Evolutionary conservation across 2,113 vertebrate genomes (phyloP).

Genomic region (Procavia capensis): DNA sequence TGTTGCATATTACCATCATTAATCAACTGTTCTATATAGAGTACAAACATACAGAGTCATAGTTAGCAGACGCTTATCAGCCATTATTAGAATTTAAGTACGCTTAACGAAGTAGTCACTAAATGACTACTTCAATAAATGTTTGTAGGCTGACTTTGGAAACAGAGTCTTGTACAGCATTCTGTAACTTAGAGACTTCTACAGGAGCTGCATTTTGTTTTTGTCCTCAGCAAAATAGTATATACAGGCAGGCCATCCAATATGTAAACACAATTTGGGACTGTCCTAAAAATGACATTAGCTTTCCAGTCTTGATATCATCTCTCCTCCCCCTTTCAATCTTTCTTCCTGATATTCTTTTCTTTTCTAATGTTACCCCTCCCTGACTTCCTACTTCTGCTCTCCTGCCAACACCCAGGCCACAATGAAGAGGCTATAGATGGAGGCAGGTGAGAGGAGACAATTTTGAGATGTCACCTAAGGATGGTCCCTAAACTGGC

Average conservation of each 20-base stretch:
- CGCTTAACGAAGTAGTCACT: neutral
- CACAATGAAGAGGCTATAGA: neutral
- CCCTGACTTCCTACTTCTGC: conserved; percentile 13
- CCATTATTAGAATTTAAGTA: conserved; percentile 35
- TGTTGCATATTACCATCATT: neutral
- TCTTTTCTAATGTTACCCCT: neutral
- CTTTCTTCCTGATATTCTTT: conserved; percentile 16
- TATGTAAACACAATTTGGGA: conserved; percentile 47
- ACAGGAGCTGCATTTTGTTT: neutral
- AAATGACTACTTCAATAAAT: conserved; percentile 55
- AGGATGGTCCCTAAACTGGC: conserved; percentile 42
- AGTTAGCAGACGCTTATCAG: neutral
- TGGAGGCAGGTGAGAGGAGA: neutral
- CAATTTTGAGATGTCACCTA: neutral
- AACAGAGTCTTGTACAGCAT: neutral
- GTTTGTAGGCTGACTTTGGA: conserved; percentile 12
- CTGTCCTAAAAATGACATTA: neutral
- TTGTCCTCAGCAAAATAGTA: neutral
- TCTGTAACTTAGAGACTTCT: neutral
- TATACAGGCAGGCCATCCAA: neutral
- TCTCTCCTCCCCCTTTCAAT: neutral
- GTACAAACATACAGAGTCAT: neutral
- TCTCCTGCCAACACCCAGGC: conserved; percentile 17
- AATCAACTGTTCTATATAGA: neutral
- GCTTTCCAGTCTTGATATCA: conserved; percentile 4